Evolutionary conservation across 2,797 vertebrate genomes (phyloP).

Genomic region (Ciconia nigra): DNA sequence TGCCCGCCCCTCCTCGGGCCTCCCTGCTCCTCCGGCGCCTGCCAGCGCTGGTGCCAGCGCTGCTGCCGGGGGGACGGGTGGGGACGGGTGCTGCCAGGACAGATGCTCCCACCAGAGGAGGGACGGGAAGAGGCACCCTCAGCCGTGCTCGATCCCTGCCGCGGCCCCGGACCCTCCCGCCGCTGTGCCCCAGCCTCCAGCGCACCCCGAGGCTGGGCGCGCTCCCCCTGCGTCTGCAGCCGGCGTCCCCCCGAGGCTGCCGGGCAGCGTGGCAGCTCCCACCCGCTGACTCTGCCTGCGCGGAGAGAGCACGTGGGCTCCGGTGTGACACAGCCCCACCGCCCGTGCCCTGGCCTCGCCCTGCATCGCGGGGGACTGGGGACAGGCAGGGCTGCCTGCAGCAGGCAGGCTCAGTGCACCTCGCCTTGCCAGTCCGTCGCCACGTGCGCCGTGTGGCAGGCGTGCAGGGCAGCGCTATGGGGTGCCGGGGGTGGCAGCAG

Average conservation of each 20-base stretch:
- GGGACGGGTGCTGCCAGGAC: not conserved
- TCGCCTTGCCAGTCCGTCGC: fast-evolving
- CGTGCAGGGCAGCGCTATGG: fast-evolving
- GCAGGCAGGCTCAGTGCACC: not conserved
- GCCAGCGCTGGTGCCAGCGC: not conserved
- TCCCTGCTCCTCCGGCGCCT: not conserved
- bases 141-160: too few relatives aligned
- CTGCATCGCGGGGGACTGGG: fast-evolving
- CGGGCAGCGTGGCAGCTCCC: fast-evolving
- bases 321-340: not conserved
- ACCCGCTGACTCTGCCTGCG: not conserved
- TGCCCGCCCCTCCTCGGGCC: not conserved
- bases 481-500: not conserved
- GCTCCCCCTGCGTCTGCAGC: not conserved
- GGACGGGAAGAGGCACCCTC: not conserved
- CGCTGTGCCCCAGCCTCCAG: not conserved
- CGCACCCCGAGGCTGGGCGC: not conserved
- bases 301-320: too few relatives aligned
- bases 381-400: not conserved
- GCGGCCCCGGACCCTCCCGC: not conserved
- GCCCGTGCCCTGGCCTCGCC: not conserved
- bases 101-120: not conserved
- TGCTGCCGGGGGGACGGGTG: not conserved
- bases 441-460: fast-evolving
- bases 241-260: not conserved